Percentiles rank a stretch among this genome's conserved stretches.
Evolutionary conservation across 2,888 invertebrate species (phyloP).

Genomic region (Erebia palarica): DNA sequence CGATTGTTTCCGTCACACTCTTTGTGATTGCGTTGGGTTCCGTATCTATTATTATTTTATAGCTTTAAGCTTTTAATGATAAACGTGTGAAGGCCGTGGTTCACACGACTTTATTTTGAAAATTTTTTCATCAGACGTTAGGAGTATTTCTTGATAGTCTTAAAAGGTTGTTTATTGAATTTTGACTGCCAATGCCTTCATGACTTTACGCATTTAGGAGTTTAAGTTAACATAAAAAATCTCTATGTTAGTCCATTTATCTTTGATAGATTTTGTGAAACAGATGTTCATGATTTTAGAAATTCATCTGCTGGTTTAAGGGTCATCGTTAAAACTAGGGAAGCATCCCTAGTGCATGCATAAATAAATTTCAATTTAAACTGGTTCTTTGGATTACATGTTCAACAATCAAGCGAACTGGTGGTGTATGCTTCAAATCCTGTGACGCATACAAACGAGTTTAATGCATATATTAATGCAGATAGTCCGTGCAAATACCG

Average conservation of each 20-base stretch:
- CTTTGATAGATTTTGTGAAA: background rate
- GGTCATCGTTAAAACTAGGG: slow-evolving; percentile 19
- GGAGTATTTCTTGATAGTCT: background rate
- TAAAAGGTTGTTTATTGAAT: background rate
- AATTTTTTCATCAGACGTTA: background rate
- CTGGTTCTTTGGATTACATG: slow-evolving; percentile 24
- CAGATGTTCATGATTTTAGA: background rate
- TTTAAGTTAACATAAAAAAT: background rate
- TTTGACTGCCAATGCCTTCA: background rate
- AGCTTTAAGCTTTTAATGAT: slow-evolving; percentile 18
- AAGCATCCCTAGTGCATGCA: slow-evolving; percentile 17
- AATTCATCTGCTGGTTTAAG: slow-evolving; percentile 9
- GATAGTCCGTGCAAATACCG: slow-evolving; percentile 69
- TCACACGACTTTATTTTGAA: slow-evolving; percentile 22
- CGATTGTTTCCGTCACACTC: slow-evolving; percentile 40
- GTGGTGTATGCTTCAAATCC: slow-evolving; percentile 15
- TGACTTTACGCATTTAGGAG: background rate
- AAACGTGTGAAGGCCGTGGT: slow-evolving; percentile 31
- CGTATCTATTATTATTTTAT: slow-evolving; percentile 42
- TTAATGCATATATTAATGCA: slow-evolving; percentile 66
- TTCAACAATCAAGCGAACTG: slow-evolving; percentile 12
- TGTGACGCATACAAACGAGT: slow-evolving; percentile 43
- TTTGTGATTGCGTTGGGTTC: slow-evolving; percentile 38
- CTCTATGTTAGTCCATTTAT: too few species aligned
- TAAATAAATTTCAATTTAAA: slow-evolving; percentile 23